phyloP scores from a whole-genome alignment of 2,797 vertebrate species.

The Eulemur rubriventer region DNA sequence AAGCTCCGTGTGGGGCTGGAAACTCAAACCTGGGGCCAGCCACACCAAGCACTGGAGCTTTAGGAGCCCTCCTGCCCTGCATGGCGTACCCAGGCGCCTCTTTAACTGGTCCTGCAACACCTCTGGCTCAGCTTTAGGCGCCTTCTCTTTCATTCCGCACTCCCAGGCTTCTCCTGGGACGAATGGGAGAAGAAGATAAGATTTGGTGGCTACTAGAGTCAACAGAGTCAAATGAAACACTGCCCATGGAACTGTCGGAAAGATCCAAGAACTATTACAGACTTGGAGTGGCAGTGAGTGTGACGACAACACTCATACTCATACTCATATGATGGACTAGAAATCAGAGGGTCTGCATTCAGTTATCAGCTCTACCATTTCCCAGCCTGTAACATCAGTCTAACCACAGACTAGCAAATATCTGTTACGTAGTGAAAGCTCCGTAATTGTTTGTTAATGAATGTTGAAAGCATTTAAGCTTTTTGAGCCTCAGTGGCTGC shows the following conservation, averaged over 20 bases:
- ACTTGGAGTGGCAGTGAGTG: background rate
- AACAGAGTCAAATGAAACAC: background rate
- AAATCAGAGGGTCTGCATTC: background rate
- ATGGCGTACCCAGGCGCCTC: accelerated
- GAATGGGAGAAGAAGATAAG: background rate
- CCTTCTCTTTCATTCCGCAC: background rate
- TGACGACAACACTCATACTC: too few species aligned
- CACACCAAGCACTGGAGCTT: too few species aligned
- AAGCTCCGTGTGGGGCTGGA: background rate
- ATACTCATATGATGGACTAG: background rate
- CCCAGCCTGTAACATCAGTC: background rate
- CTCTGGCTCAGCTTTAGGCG: accelerated
- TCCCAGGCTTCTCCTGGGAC: background rate
- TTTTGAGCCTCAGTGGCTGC: background rate
- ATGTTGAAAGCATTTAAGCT: background rate
- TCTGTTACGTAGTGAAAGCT: background rate
- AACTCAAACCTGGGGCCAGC: background rate
- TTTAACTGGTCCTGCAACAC: background rate
- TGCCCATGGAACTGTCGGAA: background rate
- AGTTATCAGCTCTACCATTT: background rate
- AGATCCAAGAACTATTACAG: background rate
- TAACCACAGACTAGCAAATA: background rate
- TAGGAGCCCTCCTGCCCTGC: background rate
- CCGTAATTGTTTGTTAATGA: background rate
- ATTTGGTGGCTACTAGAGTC: background rate